Conservation (phyloP, 2,797 vertebrate genomes). For the Clarias laeviceps region DNA sequence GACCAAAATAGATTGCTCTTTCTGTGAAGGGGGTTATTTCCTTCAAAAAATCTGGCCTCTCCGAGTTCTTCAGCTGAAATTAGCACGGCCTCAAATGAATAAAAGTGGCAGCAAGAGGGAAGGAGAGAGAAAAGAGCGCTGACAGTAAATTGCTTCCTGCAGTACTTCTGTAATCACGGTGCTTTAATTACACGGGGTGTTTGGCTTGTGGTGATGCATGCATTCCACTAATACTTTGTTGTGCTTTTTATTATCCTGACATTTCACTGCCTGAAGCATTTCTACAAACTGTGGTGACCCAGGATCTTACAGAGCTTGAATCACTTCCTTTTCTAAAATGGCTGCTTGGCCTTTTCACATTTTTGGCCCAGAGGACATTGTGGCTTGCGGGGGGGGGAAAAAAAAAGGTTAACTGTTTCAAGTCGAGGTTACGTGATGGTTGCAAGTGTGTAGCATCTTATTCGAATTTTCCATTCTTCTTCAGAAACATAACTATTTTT, state of each 20-base stretch:
- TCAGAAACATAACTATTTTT: neutral
- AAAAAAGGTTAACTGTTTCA: slow-evolving; percentile 11
- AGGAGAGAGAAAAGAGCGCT: slow-evolving; percentile 37
- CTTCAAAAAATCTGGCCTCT: slow-evolving; percentile 26
- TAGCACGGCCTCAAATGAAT: slow-evolving; percentile 44
- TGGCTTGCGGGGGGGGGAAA: slow-evolving; percentile 7
- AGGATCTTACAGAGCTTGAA: slow-evolving; percentile 52
- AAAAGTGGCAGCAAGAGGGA: slow-evolving; percentile 12
- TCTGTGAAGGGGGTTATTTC: slow-evolving; percentile 29
- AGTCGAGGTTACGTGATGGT: neutral
- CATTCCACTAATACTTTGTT: slow-evolving; percentile 56
- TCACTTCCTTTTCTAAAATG: slow-evolving; percentile 57
- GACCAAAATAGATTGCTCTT: slow-evolving; percentile 43
- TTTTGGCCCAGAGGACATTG: slow-evolving; percentile 26
- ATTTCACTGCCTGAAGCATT: slow-evolving; percentile 60
- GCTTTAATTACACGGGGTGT: slow-evolving; percentile 60
- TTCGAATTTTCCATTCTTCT: neutral
- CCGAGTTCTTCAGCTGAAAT: slow-evolving; percentile 34
- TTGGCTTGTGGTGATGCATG: slow-evolving; percentile 57
- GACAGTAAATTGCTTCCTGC: slow-evolving; percentile 57
- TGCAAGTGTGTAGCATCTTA: neutral
- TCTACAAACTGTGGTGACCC: slow-evolving; percentile 58
- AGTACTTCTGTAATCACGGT: slow-evolving; percentile 57
- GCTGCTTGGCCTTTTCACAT: slow-evolving; percentile 50
- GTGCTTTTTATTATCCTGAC: slow-evolving; percentile 53